phyloP scores from a whole-genome alignment of 2,888 invertebrate species.

The Phytoseiulus persimilis region DNA sequence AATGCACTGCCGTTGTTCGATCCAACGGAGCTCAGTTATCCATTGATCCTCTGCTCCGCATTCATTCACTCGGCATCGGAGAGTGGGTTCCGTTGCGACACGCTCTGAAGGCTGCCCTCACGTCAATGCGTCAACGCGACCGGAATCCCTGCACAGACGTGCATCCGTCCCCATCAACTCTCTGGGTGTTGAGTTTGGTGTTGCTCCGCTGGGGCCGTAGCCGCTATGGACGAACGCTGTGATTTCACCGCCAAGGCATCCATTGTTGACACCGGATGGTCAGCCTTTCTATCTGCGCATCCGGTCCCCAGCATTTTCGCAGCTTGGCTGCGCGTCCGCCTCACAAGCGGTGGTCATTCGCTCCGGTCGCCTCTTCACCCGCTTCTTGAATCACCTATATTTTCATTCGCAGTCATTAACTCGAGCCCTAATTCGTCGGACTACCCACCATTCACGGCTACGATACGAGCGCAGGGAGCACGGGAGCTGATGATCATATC shows the following conservation, averaged over 20 bases:
- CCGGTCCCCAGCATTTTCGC: neutral
- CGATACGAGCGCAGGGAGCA: neutral
- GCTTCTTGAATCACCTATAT: neutral
- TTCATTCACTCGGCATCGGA: neutral
- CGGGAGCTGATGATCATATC: neutral
- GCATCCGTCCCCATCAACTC: neutral
- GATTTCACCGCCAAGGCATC: neutral
- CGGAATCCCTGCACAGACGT: neutral
- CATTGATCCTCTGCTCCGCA: neutral
- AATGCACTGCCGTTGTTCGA: neutral
- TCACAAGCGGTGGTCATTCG: neutral
- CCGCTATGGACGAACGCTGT: neutral
- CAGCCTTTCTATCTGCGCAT: neutral
- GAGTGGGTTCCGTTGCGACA: neutral
- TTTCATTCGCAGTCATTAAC: neutral
- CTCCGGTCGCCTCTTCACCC: neutral
- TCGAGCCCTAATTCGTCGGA: neutral
- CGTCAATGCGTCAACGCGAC: neutral
- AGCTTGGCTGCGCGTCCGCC: neutral
- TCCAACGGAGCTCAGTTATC: no score
- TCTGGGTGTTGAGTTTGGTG: neutral
- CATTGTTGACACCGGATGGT: conserved; percentile 5
- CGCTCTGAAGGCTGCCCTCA: neutral
- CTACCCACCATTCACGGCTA: no score
- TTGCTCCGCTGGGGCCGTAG: neutral